phyloP scores from a whole-genome alignment of 2,113 vertebrate genomes.

The Meles meles region DNA sequence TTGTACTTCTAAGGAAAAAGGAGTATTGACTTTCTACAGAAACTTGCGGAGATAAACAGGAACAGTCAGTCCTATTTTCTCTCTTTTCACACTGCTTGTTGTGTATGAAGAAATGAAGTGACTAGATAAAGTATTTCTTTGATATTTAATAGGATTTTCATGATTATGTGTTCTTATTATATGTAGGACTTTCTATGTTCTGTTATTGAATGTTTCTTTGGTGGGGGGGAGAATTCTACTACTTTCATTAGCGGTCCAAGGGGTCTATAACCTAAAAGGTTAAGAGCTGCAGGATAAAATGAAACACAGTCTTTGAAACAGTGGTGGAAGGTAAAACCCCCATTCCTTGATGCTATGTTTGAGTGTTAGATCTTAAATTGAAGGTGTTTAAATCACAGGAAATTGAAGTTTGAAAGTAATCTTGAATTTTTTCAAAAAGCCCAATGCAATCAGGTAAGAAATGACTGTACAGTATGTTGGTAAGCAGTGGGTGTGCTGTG shows the following conservation, averaged over 20 bases:
- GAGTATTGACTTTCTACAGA: neutral
- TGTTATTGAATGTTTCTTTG: neutral
- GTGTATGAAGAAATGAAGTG: neutral
- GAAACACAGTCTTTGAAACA: neutral
- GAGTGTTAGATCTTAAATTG: neutral
- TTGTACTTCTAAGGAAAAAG: constrained; percentile 13
- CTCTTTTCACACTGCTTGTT: neutral
- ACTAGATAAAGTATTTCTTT: neutral
- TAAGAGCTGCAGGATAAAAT: neutral
- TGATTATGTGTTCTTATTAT: neutral
- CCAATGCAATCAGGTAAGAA: neutral
- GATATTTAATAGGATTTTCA: neutral
- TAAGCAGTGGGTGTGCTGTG: neutral
- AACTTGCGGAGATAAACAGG: neutral
- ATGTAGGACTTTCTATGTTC: neutral
- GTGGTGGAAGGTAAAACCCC: neutral
- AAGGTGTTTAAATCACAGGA: constrained; percentile 11
- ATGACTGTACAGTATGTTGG: neutral
- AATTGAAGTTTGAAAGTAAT: constrained; percentile 39
- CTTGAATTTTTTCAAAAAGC: neutral
- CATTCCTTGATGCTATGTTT: neutral
- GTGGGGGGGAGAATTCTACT: neutral
- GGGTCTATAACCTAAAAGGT: neutral
- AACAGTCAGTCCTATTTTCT: neutral
- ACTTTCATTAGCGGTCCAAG: neutral